Evolutionary conservation across 2,797 vertebrate species (phyloP), one percentile per base, ranked within the genome.

Genomic region (Chaetodon trifasciatus): DNA sequence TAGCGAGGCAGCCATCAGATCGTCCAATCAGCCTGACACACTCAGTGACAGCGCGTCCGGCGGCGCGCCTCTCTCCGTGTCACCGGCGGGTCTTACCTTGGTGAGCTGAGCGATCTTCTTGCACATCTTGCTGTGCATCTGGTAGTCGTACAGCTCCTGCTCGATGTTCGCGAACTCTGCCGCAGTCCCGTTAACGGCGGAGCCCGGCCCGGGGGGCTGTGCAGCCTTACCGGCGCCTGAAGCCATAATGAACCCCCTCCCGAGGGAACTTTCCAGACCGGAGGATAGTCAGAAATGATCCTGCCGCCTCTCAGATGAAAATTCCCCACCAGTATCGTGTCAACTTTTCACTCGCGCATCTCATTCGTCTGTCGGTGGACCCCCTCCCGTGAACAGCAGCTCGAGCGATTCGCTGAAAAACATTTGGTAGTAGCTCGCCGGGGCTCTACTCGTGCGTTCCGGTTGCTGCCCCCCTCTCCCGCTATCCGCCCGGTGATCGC

Each of bases 21-120:
- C 78, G 35, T 70, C 60, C 83, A 63, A 47, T 84, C 86, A 78
- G 78, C 78, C 85, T 56, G 73, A 65, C 80, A 47, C 57, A 13
- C 35, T 21, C 74, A 72, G 83, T 70, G 86, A 80, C 83, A 82
- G 67, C 75, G 57, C 69, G 65, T 44, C 44, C 49, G 69, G 78
- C 70, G 69, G 83, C 72, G 76, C 85, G 73, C 73, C 72, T 66
- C 74, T 21, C 67, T 13, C 79, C 50, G 76, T 77, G 74, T 47
- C 81, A 75, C 67, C 81, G 37, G 61, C 56, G 3, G 82, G 2
- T 84, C 95, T 92, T 96, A 99, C 98, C 97, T 99, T 99, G 9
- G 98, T 99, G 82, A 99, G 97, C 96, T 99, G 98, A 19, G 98
- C 98, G 63, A 99, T 99, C 95, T 99, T 99, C 96, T 99, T 99